Evolutionary conservation across 2,888 invertebrate genomes (phyloP).

Genomic region (Epinotia nisella): DNA sequence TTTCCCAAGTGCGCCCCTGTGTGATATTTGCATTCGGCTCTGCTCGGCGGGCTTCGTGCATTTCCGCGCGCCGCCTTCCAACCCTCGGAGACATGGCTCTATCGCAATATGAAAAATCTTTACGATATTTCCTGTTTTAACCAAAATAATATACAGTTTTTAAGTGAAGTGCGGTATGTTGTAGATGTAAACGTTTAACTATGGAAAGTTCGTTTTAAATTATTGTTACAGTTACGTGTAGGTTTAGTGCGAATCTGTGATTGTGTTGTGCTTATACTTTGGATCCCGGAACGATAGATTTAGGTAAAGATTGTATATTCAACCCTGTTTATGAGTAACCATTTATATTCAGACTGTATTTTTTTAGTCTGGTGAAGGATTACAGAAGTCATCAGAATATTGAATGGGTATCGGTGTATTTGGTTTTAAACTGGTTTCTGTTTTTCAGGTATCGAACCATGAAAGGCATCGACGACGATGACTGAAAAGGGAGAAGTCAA

Average conservation of each 20-base stretch:
- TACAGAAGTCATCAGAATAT: background rate
- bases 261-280: slow-evolving; percentile 64
- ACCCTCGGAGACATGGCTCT: slow-evolving; percentile 76
- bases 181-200: slow-evolving; percentile 50
- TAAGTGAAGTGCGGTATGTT: slow-evolving; percentile 64
- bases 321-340: slow-evolving; percentile 28
- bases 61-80: slow-evolving; percentile 75
- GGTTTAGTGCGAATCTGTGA: slow-evolving; percentile 62
- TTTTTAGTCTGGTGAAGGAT: background rate
- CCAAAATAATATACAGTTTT: slow-evolving; percentile 57
- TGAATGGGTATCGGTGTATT: background rate
- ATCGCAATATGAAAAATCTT: slow-evolving; percentile 74
- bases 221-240: slow-evolving; percentile 60
- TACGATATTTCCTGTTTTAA: slow-evolving; percentile 67
- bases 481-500: slow-evolving; percentile 79
- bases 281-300: slow-evolving; percentile 28
- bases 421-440: background rate
- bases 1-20: slow-evolving; percentile 63
- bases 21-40: slow-evolving; percentile 74
- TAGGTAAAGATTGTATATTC: slow-evolving; percentile 40
- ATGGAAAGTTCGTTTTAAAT: slow-evolving; percentile 53
- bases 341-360: background rate
- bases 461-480: slow-evolving; percentile 76
- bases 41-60: slow-evolving; percentile 71
- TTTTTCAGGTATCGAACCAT: slow-evolving; percentile 66